These are phyloP conservation scores for Cardinalis cardinalis DNA, from an alignment of 2,113 vertebrate species.

Conservation along the genomic window DNA sequence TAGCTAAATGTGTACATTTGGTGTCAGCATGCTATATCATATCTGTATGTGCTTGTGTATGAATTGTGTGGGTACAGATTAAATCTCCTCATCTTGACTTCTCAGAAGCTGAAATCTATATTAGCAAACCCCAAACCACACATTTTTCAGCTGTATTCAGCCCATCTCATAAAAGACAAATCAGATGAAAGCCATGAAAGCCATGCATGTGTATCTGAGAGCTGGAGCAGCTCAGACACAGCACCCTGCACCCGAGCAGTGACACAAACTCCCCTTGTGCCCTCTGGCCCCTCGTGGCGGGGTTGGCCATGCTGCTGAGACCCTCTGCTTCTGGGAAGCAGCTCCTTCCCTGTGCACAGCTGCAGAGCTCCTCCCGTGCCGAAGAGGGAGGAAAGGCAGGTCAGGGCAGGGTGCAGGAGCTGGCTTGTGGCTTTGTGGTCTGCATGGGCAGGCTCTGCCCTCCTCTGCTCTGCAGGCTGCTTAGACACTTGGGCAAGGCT, in stretches of 20 bases:
- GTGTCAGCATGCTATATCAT: background rate
- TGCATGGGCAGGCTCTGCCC: background rate
- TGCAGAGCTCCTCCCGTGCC: background rate
- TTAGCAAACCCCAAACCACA: background rate
- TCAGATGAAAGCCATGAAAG: background rate
- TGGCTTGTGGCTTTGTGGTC: background rate
- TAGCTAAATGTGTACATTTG: background rate
- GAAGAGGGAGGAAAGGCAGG: background rate
- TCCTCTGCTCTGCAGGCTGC: background rate
- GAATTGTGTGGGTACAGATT: background rate
- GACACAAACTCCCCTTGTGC: background rate
- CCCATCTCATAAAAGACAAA: background rate
- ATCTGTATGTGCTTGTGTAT: background rate
- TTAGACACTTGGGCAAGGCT: background rate
- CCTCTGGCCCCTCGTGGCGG: background rate
- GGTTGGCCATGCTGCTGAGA: background rate
- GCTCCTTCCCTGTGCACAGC: background rate
- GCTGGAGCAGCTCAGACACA: background rate
- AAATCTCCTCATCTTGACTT: background rate
- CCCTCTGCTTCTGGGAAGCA: background rate
- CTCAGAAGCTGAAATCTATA: background rate
- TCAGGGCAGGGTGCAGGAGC: background rate
- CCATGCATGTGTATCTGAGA: background rate
- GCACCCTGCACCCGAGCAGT: fast-evolving
- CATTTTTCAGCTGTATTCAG: background rate